Base-by-base conservation (phyloP, 1,140 invertebrate genomes). In the Anastatus disparis region DNA sequence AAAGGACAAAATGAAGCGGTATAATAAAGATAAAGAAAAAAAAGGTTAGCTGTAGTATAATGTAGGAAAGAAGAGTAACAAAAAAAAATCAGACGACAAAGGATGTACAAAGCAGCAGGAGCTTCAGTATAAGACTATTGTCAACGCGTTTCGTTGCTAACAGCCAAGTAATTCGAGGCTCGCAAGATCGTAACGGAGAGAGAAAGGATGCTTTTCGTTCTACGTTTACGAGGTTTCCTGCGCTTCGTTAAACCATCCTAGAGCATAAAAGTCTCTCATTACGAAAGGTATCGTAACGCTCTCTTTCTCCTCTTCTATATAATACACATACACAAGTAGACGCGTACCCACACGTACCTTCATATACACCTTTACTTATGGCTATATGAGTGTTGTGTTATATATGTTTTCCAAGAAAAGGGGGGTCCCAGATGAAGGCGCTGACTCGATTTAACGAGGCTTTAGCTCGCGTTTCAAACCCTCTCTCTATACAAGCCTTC, bases 261-360 rank as follows among this genome's bases (percentile, higher is more conserved):
- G 42, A 48, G 62, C 70, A 77, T 76, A 76, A 76, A 78, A 76
- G 58, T 75, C 72, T 72, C 58, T 77, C 69, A 76, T 78, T 76
- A 77, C 56, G 22, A 53, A 40, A 29, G 71, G 61, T 71, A 59
- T 70, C 64, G 46, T 56, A 24, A 15, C 40, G 9, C 40, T 44
- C 15, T 10, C 55, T 26, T 8, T 44, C 13, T 29, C 52, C 59
- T 27, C 1, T 26, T 13, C 42, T 15, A 4, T 22, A 46, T n/a
- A n/a, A n/a, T 46, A 17, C n/a, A 48, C 20, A 48, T 48, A 3
- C 20, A 48, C 8, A 17, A 2, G 15, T 48, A 20, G n/a, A 13
- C 20, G 20, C 20, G 20, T 20, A 48, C 15, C 15, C 3, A 48
- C 15, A 48, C 17, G 17, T n/a, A n/a, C n/a, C n/a, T n/a, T n/a